phyloP scores from a whole-genome alignment of 2,113 vertebrate species.

The Corythaeola cristata region DNA sequence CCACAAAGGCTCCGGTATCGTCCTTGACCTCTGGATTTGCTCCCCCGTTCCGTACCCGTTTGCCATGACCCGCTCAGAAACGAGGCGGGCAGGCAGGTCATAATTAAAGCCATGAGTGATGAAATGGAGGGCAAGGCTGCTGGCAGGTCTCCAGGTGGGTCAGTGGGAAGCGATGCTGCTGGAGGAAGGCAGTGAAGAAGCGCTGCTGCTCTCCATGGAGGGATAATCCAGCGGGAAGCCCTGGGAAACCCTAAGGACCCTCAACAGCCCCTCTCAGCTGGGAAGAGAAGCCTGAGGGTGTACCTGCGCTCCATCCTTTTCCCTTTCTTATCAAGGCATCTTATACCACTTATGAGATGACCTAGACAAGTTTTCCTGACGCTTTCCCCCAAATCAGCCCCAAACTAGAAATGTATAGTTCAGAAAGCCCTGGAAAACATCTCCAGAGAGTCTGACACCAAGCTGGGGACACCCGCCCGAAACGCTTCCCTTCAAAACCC shows the following conservation, averaged over 20 bases:
- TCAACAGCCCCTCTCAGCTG: background rate
- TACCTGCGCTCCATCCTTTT: background rate
- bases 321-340: accelerated
- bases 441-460: background rate
- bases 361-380: background rate
- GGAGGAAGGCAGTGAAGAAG: background rate
- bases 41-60: background rate
- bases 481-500: background rate
- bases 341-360: accelerated
- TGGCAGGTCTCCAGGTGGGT: conserved; percentile 13
- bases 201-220: background rate
- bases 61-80: background rate
- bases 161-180: background rate
- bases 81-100: background rate
- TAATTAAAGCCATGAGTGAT: background rate
- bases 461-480: background rate
- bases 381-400: background rate
- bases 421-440: background rate
- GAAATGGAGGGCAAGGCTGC: background rate
- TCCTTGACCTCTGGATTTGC: background rate
- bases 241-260: background rate
- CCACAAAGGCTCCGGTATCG: background rate
- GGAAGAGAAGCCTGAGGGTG: background rate
- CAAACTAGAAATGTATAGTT: accelerated
- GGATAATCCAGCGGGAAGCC: background rate